phyloP scores from a whole-genome alignment of 2,113 vertebrate genomes.

The Hirundichthys speculiger region DNA sequence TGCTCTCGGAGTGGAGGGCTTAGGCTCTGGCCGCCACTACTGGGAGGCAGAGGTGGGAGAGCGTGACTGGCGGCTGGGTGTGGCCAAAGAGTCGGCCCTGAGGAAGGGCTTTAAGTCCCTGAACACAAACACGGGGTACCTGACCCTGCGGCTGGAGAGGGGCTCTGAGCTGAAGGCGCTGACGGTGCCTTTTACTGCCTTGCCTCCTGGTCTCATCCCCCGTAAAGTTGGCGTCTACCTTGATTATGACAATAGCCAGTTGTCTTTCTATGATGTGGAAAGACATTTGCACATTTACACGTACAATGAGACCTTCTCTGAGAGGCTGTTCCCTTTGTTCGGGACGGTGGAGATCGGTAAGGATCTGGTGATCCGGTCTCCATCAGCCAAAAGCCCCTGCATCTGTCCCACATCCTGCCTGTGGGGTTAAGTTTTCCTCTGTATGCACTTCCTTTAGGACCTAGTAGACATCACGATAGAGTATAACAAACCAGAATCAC shows the following conservation, averaged over 20 bases:
- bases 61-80: constrained; percentile 93
- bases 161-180: constrained; percentile 83
- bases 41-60: constrained; percentile 87
- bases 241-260: constrained; percentile 77
- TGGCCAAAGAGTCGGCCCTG: constrained; percentile 86
- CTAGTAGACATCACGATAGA: constrained; percentile 39
- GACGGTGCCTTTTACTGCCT: constrained; percentile 79
- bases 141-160: constrained; percentile 82
- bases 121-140: constrained; percentile 80
- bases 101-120: constrained; percentile 87
- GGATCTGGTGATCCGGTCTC: constrained; percentile 80
- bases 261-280: constrained; percentile 83
- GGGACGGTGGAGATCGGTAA: constrained; percentile 81
- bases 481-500: constrained; percentile 42
- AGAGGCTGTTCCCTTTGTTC: constrained; percentile 81
- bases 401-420: constrained; percentile 74
- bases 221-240: constrained; percentile 79
- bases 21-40: constrained; percentile 78
- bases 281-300: constrained; percentile 80
- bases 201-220: constrained; percentile 76
- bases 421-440: constrained; percentile 66
- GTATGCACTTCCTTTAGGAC: constrained; percentile 6
- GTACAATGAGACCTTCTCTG: constrained; percentile 78
- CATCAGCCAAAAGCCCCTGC: constrained; percentile 59
- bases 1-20: constrained; percentile 78